Percentiles rank a stretch among this genome's conserved stretches.
Conservation (phyloP, 2,113 vertebrate species). For the Riparia riparia region DNA sequence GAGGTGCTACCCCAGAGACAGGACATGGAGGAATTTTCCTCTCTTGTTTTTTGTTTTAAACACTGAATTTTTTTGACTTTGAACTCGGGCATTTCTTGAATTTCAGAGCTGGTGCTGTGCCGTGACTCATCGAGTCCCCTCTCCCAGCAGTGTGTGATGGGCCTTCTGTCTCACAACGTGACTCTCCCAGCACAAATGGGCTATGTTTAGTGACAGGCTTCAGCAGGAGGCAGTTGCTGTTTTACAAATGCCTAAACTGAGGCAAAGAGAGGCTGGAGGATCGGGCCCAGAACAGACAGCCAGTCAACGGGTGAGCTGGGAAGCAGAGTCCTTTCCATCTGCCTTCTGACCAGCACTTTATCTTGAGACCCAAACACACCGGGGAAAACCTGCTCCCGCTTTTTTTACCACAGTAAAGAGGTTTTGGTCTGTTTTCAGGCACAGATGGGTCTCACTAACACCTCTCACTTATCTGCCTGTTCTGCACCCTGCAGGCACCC, state of each 20-base stretch:
- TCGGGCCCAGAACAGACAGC: fast-evolving
- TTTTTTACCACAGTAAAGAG: background rate
- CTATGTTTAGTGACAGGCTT: conserved; percentile 43
- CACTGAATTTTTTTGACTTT: background rate
- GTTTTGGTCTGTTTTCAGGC: background rate
- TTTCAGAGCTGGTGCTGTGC: conserved; percentile 18
- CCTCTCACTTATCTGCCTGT: background rate
- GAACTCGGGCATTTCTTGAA: background rate
- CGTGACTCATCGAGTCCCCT: background rate
- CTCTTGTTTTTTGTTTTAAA: background rate
- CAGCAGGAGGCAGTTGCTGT: background rate
- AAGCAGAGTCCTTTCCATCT: background rate
- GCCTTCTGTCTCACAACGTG: background rate
- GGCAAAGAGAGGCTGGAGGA: background rate
- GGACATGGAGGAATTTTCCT: background rate
- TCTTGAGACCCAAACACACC: background rate
- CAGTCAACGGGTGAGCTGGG: background rate
- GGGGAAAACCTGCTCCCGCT: background rate
- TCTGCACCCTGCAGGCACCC: background rate
- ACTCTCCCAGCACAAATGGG: background rate
- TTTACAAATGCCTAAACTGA: conserved; percentile 10
- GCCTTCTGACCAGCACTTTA: background rate
- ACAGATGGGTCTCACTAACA: background rate
- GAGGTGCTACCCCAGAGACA: background rate
- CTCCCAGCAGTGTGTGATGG: conserved; percentile 2